Evolutionary conservation across 2,888 invertebrate genomes (phyloP), one percentile per base, ranked within the genome.

Genomic region (Pyrochroa serraticornis): DNA sequence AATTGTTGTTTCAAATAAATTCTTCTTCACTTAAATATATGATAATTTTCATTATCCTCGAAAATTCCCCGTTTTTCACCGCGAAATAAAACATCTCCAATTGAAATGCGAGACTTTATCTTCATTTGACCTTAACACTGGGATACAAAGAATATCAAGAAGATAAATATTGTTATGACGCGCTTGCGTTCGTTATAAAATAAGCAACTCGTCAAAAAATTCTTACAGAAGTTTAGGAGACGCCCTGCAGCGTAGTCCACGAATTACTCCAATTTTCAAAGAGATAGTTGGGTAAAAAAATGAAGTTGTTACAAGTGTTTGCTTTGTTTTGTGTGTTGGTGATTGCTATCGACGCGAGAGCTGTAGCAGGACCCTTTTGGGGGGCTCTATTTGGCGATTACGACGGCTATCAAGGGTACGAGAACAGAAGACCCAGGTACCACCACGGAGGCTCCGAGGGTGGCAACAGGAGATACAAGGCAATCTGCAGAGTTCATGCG

Each of bases 401-500:
- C n/a, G 34, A 51, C 32, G 39, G 53, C 10, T 45, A 51, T 9
- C 22, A 55, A 37, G 32, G 13, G 33, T 31, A 12, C 13, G 12
- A 7, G 1, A 38, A 38, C 1, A 38, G 39, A 12, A 37, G 56
- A 8, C 58, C 52, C 8, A 46, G 52, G 10, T 9, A 51, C 22
- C 30, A 31, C 6, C 10, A 55, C 14, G 41, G 42, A 3, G 37
- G 37, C 1, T 22, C 39, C 22, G 64, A 69, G 32, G 73, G 70
- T 68, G 84, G 79, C 9, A 81, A 80, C 34, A 84, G 85, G 67
- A 82, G 87, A 1, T 91, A 85, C 78, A 87, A 85, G 71, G 85
- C 87, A 46, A 86, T 91, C 63, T 91, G 91, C 72, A 82, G 86
- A 53, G 85, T 89, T 6, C 84, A 89, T 63, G 85, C 85, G 68